phyloP scores from a whole-genome alignment of 2,797 vertebrate species.

The Gorsachius magnificus region DNA sequence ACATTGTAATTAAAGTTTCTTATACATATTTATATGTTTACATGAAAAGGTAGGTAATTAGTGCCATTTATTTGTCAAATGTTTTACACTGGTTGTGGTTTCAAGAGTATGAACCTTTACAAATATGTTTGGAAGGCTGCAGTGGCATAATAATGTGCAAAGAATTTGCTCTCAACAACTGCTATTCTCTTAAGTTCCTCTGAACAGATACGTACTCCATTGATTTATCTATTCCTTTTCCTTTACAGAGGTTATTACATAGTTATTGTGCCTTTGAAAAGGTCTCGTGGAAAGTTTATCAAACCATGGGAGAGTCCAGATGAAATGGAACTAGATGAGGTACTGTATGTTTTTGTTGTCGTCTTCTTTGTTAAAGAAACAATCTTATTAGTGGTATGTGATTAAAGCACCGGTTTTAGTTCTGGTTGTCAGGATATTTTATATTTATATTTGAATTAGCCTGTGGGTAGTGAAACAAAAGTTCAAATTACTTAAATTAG shows the following conservation, averaged over 20 bases:
- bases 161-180: neutral
- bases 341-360: constrained; percentile 63
- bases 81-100: neutral
- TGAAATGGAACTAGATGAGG: constrained; percentile 99
- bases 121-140: neutral
- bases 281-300: constrained; percentile 94
- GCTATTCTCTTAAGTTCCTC: neutral
- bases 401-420: constrained; percentile 10
- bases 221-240: neutral
- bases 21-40: constrained; percentile 57
- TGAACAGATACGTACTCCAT: neutral
- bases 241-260: constrained; percentile 93
- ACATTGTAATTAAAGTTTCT: constrained; percentile 22
- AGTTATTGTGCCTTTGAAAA: constrained; percentile 97
- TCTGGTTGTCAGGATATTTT: neutral
- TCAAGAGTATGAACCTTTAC: neutral
- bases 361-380: neutral
- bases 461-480: neutral
- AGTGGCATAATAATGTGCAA: neutral
- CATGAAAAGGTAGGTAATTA: constrained; percentile 37
- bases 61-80: constrained; percentile 25
- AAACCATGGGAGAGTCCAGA: constrained; percentile 97
- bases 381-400: neutral
- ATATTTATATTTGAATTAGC: constrained; percentile 11
- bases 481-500: constrained; percentile 62